phyloP scores from a whole-genome alignment of 2,797 vertebrate genomes.

The Enteromius anoplus region DNA sequence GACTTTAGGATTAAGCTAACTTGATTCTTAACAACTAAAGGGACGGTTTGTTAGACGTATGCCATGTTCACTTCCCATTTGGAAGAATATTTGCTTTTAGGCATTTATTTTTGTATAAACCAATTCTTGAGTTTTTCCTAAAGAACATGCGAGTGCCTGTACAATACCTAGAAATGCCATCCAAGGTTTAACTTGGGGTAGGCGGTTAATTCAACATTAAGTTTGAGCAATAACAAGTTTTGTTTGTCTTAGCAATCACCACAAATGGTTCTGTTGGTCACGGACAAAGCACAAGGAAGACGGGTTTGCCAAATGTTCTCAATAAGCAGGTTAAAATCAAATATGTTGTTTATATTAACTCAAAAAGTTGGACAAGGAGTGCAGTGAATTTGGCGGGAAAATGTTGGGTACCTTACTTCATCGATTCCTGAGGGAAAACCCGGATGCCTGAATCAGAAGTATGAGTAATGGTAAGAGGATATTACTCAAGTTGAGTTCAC shows the following conservation, averaged over 20 bases:
- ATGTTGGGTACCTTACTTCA: background rate
- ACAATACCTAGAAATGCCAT: background rate
- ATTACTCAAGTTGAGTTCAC: constrained; percentile 18
- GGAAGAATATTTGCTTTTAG: constrained; percentile 3
- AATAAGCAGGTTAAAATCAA: background rate
- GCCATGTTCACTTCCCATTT: background rate
- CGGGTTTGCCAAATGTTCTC: constrained; percentile 11
- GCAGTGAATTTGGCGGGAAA: constrained; percentile 2
- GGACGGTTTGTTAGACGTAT: constrained; percentile 17
- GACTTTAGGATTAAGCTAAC: constrained; percentile 26
- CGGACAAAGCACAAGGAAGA: background rate
- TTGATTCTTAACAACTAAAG: constrained; percentile 39
- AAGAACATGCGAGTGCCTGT: background rate
- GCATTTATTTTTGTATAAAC: background rate
- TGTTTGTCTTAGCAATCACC: background rate
- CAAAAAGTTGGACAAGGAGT: background rate
- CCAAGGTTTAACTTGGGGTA: background rate
- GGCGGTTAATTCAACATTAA: background rate
- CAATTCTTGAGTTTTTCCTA: background rate
- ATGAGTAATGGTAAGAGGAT: constrained; percentile 14
- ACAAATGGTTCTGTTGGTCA: background rate
- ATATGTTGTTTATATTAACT: constrained; percentile 11
- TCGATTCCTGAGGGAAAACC: background rate
- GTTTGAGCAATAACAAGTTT: background rate
- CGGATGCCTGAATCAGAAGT: constrained; percentile 1